Evolutionary conservation across 1,140 invertebrate species (phyloP).

Genomic region (Trichonephila clavipes): DNA sequence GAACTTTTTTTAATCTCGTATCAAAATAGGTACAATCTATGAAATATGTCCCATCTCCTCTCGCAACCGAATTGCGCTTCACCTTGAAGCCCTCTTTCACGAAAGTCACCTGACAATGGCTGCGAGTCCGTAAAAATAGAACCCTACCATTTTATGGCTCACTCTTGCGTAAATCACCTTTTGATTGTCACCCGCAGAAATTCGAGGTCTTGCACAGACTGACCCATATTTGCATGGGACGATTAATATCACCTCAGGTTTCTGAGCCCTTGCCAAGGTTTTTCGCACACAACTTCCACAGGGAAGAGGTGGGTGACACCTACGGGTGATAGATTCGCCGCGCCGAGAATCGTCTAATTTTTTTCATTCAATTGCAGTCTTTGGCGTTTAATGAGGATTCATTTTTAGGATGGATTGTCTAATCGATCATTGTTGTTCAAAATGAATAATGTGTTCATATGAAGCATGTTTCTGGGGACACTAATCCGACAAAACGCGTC

Average conservation of each 20-base stretch:
- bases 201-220: constrained; percentile 22
- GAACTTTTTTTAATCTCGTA: background rate
- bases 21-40: constrained; percentile 4
- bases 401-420: background rate
- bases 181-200: constrained; percentile 6
- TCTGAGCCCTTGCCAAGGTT: constrained; percentile 49
- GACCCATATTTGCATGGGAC: constrained; percentile 61
- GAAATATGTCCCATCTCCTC: background rate
- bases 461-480: no score
- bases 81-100: background rate
- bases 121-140: background rate
- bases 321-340: background rate
- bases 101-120: background rate
- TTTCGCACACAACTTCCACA: background rate
- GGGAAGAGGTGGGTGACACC: background rate
- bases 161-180: constrained; percentile 11
- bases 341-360: background rate
- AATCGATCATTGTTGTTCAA: background rate
- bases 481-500: no score
- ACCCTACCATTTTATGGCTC: background rate
- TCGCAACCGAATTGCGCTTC: background rate
- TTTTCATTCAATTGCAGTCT: background rate
- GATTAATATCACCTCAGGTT: constrained; percentile 34
- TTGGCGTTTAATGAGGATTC: background rate
- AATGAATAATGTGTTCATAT: no score